Percentiles rank a stretch among this genome's conserved stretches.
These are phyloP conservation scores for Diploscapter pachys DNA, from an alignment of 1,140 invertebrate species.

Conservation along the genomic window DNA sequence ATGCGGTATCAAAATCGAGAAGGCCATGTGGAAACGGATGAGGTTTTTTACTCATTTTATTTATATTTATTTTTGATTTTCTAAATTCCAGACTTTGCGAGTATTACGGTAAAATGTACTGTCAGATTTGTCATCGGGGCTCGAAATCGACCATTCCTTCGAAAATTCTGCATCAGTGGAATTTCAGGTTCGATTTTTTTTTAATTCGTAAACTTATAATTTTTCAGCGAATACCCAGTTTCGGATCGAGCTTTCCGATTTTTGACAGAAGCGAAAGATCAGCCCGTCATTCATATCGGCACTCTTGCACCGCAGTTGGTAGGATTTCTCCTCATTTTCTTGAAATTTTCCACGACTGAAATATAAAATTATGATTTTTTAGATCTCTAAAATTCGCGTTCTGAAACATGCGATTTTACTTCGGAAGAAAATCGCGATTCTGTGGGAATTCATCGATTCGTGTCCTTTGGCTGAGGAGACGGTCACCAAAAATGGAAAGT, in stretches of 20 bases:
- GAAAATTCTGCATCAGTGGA: constrained; percentile 12
- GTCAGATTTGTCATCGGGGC: constrained; percentile 4
- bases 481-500: constrained; percentile 10
- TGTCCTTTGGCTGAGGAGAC: constrained; percentile 8
- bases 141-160: constrained; percentile 9
- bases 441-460: constrained; percentile 3
- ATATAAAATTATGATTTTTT: not conserved
- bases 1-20: constrained; percentile 1
- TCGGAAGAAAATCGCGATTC: constrained; percentile 2
- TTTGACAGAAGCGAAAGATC: constrained; percentile 7
- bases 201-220: not conserved
- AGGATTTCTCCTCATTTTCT: not conserved
- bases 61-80: not conserved
- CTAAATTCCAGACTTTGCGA: constrained; percentile 3
- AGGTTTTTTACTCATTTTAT: not conserved
- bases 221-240: constrained; percentile 9
- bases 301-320: constrained; percentile 1
- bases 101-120: constrained; percentile 14
- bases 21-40: not conserved
- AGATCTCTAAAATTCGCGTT: constrained; percentile 1
- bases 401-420: constrained; percentile 7
- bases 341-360: too few species aligned
- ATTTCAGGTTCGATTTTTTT: constrained; percentile 1
- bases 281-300: constrained; percentile 11
- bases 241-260: constrained; percentile 11